Conservation (phyloP, 37 sponge, comb jelly and placozoan genomes). For the Mnemiopsis leidyi region DNA sequence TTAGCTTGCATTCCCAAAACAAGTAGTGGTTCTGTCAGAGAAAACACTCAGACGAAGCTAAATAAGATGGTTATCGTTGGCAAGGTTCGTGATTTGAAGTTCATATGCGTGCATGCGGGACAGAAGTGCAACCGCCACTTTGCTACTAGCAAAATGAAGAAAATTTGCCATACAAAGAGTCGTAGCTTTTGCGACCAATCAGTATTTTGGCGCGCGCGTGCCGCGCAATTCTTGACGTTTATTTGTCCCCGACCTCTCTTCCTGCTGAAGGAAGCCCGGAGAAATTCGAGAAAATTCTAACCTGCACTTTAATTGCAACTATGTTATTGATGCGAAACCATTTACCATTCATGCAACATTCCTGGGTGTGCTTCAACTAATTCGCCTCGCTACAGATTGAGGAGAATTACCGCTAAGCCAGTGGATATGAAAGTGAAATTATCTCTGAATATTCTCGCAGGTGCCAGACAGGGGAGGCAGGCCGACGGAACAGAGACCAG, state of each 20-base stretch:
- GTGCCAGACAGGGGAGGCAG: conserved; percentile 60
- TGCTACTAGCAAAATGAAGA: not conserved
- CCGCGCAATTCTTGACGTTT: not conserved
- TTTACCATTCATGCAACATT: too few species aligned
- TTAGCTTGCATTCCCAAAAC: not conserved
- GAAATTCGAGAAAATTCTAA: not conserved
- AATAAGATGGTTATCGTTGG: conserved; percentile 41
- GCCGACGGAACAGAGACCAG: conserved; percentile 58
- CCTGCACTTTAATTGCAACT: too few species aligned
- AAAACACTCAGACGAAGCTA: conserved; percentile 13
- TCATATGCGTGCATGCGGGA: not conserved
- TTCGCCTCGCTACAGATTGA: too few species aligned
- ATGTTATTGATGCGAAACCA: too few species aligned
- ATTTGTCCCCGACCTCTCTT: not conserved
- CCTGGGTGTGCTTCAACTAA: too few species aligned
- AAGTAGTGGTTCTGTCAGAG: conserved; percentile 17
- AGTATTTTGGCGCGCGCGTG: not conserved
- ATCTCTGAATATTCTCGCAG: not conserved
- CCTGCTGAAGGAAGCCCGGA: not conserved
- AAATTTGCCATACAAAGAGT: not conserved
- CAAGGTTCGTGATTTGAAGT: not conserved
- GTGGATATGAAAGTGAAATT: too few species aligned
- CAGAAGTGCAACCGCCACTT: not conserved
- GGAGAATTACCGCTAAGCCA: too few species aligned
- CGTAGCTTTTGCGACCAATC: not conserved